Percentiles rank a stretch among this genome's conserved stretches.
Conservation (phyloP, 1,140 invertebrate species). For the Lanistes nyassanus region DNA sequence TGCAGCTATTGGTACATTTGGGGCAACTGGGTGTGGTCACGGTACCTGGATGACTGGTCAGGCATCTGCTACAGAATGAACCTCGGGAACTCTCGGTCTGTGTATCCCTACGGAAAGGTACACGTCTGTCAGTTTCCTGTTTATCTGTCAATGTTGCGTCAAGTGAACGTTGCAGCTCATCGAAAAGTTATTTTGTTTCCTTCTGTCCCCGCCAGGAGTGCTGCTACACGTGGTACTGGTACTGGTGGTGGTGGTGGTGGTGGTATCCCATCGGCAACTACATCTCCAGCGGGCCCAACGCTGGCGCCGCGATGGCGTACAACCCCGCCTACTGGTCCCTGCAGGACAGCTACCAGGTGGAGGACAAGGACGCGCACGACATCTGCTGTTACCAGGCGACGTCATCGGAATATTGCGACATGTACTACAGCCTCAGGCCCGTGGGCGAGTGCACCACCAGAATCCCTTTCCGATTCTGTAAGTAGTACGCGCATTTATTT, state of each 20-base stretch:
- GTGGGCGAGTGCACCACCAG: conserved; percentile 10
- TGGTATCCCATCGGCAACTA: not conserved
- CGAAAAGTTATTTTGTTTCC: too few relatives aligned
- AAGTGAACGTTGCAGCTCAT: not conserved
- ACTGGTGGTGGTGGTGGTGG: not conserved
- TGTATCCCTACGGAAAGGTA: not conserved
- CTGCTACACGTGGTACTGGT: not conserved
- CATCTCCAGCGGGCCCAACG: not conserved
- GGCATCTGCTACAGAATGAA: conserved; percentile 2
- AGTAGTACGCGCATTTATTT: too few relatives aligned
- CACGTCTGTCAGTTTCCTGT: not conserved
- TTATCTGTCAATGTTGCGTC: not conserved
- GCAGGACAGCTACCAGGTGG: not conserved
- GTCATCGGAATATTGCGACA: conserved; percentile 14
- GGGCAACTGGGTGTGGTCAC: conserved; percentile 8
- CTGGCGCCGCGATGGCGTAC: not conserved
- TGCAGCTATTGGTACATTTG: not conserved
- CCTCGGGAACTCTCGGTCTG: not conserved
- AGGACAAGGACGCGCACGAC: not conserved
- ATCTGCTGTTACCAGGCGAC: not conserved
- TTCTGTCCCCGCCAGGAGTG: not conserved
- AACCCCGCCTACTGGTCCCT: conserved; percentile 2
- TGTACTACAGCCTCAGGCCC: conserved; percentile 18
- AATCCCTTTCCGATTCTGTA: not conserved
- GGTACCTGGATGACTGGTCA: not conserved